Percentiles rank a stretch among this genome's conserved stretches.
Conservation (phyloP, 2,888 invertebrate species). For the Nebria salina region DNA sequence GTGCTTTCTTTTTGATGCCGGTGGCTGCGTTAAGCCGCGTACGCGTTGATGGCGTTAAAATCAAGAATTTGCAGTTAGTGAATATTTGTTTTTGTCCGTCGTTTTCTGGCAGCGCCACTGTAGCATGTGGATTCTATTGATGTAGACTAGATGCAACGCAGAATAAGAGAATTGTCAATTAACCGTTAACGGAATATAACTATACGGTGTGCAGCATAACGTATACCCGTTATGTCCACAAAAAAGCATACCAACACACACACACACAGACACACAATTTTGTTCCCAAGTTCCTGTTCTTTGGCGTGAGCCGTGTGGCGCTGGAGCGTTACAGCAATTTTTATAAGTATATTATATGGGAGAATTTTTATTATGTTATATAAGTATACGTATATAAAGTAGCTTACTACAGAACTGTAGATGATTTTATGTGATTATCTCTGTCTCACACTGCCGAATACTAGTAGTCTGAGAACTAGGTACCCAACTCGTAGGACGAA, state of each 20-base stretch:
- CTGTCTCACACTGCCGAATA: too few relatives aligned
- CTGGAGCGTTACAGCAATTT: neutral
- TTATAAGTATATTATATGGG: neutral
- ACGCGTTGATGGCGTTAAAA: neutral
- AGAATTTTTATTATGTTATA: neutral
- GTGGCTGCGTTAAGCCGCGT: neutral
- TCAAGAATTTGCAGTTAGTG: neutral
- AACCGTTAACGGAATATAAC: slow-evolving; percentile 43
- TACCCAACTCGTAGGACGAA: too few relatives aligned
- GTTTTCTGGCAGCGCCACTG: slow-evolving; percentile 3
- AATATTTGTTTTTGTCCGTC: slow-evolving; percentile 11
- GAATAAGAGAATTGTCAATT: slow-evolving; percentile 35
- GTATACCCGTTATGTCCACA: slow-evolving; percentile 9
- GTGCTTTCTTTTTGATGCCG: neutral
- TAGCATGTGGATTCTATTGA: neutral
- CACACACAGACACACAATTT: neutral
- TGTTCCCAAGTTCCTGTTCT: neutral
- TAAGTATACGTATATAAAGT: too few relatives aligned
- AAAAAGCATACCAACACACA: slow-evolving; percentile 7
- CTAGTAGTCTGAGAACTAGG: too few relatives aligned
- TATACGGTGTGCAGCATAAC: slow-evolving; percentile 22
- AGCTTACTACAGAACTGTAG: too few relatives aligned
- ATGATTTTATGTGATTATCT: too few relatives aligned
- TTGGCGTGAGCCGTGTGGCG: neutral
- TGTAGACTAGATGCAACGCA: slow-evolving; percentile 1